Conservation (phyloP, 1,140 invertebrate genomes). For the Papilio dardanus region DNA sequence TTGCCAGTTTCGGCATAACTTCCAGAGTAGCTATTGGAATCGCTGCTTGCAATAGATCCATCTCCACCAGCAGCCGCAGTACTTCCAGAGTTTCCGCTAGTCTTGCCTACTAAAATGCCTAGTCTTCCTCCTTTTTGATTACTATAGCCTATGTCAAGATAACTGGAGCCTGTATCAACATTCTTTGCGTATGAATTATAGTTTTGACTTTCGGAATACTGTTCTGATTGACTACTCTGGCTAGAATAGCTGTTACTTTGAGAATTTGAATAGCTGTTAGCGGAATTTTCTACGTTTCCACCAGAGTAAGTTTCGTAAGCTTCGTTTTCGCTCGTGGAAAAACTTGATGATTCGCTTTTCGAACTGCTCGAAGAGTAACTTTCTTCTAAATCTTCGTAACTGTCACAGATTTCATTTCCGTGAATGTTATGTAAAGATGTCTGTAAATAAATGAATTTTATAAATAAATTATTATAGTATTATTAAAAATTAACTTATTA, state of each 20-base stretch:
- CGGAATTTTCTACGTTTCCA: not conserved
- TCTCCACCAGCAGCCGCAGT: too few relatives aligned
- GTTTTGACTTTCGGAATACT: not conserved
- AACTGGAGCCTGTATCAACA: not conserved
- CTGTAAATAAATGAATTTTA: not conserved
- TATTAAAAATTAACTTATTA: too few relatives aligned
- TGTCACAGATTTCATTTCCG: not conserved
- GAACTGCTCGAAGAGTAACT: not conserved
- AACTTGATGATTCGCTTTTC: not conserved
- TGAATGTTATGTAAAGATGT: not conserved
- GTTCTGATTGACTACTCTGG: constrained; percentile 7
- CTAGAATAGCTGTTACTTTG: not conserved
- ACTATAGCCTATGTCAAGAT: not conserved
- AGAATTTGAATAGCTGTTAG: not conserved
- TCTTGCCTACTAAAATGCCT: not conserved
- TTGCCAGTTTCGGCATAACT: constrained; percentile 5
- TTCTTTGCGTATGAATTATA: not conserved
- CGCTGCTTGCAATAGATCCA: not conserved
- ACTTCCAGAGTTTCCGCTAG: too few relatives aligned
- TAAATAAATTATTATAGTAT: too few relatives aligned
- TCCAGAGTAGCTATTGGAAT: not conserved
- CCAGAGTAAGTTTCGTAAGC: not conserved
- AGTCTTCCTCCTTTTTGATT: not conserved
- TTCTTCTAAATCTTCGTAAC: not conserved
- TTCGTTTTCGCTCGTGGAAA: not conserved